Percentiles rank a stretch among this genome's conserved stretches.
These are phyloP conservation scores for Uropetala carovei DNA, from an alignment of 2,888 invertebrate genomes.

Conservation along the genomic window DNA sequence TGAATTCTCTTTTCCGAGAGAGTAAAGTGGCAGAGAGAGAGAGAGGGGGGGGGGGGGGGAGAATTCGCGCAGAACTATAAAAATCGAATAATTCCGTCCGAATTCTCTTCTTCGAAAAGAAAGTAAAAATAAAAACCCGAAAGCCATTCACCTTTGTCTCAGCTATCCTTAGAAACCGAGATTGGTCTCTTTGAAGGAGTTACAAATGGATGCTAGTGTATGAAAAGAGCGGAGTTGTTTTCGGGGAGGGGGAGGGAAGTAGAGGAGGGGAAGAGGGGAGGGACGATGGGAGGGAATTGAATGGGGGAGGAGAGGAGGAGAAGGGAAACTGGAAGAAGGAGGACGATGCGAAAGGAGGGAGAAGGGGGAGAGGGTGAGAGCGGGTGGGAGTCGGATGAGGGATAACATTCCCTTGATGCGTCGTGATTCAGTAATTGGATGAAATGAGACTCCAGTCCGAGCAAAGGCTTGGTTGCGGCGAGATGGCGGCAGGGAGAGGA, in stretches of 20 bases:
- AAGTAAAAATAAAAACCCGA: neutral
- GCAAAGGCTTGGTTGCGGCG: slow-evolving; percentile 14
- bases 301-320: neutral
- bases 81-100: neutral
- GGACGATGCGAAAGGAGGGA: neutral
- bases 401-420: slow-evolving; percentile 63
- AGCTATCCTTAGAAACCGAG: neutral
- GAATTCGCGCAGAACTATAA: neutral
- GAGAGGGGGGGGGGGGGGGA: neutral
- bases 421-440: slow-evolving; percentile 63
- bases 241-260: neutral
- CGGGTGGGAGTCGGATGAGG: slow-evolving; percentile 3
- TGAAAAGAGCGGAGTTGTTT: too few species aligned
- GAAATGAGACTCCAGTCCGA: slow-evolving; percentile 50
- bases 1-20: too few species aligned
- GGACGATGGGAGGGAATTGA: neutral
- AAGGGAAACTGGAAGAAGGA: neutral
- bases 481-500: neutral
- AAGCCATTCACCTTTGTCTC: neutral
- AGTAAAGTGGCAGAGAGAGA: too few species aligned
- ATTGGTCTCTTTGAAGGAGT: neutral
- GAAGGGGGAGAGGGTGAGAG: neutral
- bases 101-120: neutral
- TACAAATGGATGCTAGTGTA: neutral
- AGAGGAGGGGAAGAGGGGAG: neutral